Evolutionary conservation across 2,797 vertebrate genomes (phyloP), one percentile per base, ranked within the genome.

Genomic region (Hybognathus amarus): DNA sequence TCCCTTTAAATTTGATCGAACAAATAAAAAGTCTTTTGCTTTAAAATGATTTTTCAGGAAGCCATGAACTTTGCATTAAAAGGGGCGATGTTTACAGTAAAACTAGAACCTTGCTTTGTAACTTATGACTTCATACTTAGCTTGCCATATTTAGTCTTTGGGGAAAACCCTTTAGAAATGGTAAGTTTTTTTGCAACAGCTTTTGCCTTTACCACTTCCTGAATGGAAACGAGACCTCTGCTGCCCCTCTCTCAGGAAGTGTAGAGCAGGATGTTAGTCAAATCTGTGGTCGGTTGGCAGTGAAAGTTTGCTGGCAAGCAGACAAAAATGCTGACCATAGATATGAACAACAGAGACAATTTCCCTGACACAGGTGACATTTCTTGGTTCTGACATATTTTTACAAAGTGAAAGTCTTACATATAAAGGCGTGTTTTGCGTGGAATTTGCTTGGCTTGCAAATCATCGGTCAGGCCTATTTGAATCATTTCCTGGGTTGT

Each of bases 231-330:
- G 52, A 52, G 70, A 79, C 70, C 71, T 54, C 70, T 42, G 59
- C 54, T 89, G 74, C 67, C 66, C 83, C 80, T 69, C 52, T 77
- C 42, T 86, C 78, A 87, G 87, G 87, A 89, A 88, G 68, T 52
- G 38, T 66, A 45, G 63, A 66, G 77, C 84, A 87, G 89, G 83
- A 85, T 87, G 85, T 86, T 87, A 83, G 82, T 87, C 85, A 81
- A 67, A 84, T 67, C 36, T 36, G 20, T 74, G 63, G 64, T 56
- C 38, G n/a, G 24, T 22, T 54, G 36, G 27, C 20, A 70, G 83
- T 54, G 80, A 80, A 61, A 78, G 36, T 74, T 81, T 87, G 52
- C 70, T 68, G 77, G 45, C 69, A 64, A 63, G 69, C 30, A 5
- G 42, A 76, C 73, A 81, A 84, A 63, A 81, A 76, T 5, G 75